phyloP scores from a whole-genome alignment of 1,140 invertebrate genomes.

The Drosophila bifasciata region DNA sequence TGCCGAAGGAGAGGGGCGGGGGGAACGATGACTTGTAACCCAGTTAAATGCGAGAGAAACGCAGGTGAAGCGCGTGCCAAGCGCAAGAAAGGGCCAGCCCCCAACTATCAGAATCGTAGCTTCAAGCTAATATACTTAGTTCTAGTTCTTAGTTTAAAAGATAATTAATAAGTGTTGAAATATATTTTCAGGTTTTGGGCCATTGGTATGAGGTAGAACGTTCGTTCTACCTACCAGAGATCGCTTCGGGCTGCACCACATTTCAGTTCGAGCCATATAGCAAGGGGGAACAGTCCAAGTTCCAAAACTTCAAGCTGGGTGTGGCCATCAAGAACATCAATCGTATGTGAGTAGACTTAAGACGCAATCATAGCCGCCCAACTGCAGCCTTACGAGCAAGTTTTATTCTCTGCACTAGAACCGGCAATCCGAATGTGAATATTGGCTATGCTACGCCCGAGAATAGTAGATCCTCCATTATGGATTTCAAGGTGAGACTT shows the following conservation, averaged over 20 bases:
- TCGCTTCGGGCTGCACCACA: conserved; percentile 87
- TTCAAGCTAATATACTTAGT: neutral
- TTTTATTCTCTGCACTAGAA: conserved; percentile 35
- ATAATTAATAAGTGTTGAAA: conserved; percentile 1
- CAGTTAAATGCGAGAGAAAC: conserved; percentile 62
- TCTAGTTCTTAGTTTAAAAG: conserved; percentile 1
- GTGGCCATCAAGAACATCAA: conserved; percentile 87
- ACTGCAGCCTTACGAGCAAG: neutral
- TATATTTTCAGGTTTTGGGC: conserved; percentile 87
- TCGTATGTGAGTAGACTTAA: conserved; percentile 85
- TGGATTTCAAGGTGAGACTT: conserved; percentile 80
- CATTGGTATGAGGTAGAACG: conserved; percentile 90
- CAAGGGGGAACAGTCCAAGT: conserved; percentile 82
- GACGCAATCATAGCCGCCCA: too few relatives aligned
- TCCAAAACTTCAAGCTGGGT: conserved; percentile 84
- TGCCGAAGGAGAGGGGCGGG: neutral
- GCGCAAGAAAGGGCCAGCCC: conserved; percentile 5
- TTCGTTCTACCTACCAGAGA: conserved; percentile 89
- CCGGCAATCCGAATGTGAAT: conserved; percentile 78
- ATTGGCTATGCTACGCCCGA: conserved; percentile 79
- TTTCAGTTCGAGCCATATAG: conserved; percentile 85
- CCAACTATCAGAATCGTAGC: neutral
- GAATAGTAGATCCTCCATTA: conserved; percentile 79
- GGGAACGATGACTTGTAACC: conserved; percentile 46
- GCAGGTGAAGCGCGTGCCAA: conserved; percentile 14